phyloP scores from a whole-genome alignment of 2,888 invertebrate species.

The Shargacucullia verbasci region DNA sequence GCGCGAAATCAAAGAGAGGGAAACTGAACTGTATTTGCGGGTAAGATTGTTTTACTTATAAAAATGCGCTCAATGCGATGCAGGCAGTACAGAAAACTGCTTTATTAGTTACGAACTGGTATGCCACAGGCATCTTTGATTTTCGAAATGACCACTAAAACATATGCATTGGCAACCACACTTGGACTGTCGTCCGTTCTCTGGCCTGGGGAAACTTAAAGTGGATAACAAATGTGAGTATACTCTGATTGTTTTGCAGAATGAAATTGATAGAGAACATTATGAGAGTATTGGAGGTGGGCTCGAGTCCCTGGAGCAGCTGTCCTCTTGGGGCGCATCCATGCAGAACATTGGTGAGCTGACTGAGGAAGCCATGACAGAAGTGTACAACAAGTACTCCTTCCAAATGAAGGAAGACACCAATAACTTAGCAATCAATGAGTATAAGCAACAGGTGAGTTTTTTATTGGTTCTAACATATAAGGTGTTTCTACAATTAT shows the following conservation, averaged over 20 bases:
- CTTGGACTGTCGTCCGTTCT: too few relatives aligned
- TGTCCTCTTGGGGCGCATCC: slow-evolving; percentile 70
- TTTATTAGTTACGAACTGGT: too few relatives aligned
- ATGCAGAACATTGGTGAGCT: slow-evolving; percentile 70
- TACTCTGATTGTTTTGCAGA: slow-evolving; percentile 59
- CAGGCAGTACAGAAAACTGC: too few relatives aligned
- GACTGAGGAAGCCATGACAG: slow-evolving; percentile 79
- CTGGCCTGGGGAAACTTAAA: too few relatives aligned
- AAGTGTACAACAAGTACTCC: slow-evolving; percentile 82
- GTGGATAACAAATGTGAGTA: not conserved
- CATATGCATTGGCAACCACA: too few relatives aligned
- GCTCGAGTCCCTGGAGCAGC: slow-evolving; percentile 77
- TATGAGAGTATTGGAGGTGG: slow-evolving; percentile 72
- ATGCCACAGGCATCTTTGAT: too few relatives aligned
- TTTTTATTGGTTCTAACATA: not conserved
- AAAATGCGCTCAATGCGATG: not conserved
- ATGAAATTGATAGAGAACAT: slow-evolving; percentile 68
- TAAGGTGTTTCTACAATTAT: too few relatives aligned
- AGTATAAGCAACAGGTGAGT: slow-evolving; percentile 72
- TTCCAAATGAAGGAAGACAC: slow-evolving; percentile 78
- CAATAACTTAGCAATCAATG: slow-evolving; percentile 78
- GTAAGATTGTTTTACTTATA: slow-evolving; percentile 55
- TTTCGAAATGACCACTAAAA: too few relatives aligned
- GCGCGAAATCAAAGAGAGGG: slow-evolving; percentile 71
- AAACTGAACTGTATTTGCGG: slow-evolving; percentile 74